Evolutionary conservation across 2,113 vertebrate species (phyloP).

Genomic region (Ciconia boyciana): DNA sequence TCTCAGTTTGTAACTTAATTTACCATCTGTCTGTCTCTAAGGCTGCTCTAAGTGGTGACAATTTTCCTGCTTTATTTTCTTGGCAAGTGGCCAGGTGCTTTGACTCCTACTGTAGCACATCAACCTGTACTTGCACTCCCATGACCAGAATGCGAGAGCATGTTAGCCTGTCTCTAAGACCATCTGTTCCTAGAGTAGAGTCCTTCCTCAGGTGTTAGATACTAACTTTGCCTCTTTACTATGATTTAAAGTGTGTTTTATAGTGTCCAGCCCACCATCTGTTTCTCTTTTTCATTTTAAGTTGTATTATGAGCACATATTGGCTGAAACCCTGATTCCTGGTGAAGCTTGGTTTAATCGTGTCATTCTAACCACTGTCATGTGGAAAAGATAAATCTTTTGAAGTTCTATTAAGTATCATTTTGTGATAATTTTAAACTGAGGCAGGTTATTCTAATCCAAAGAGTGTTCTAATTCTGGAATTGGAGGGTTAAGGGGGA

Average conservation of each 20-base stretch:
- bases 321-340: background rate
- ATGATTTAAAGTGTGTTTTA: background rate
- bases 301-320: background rate
- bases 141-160: constrained; percentile 6
- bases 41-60: constrained; percentile 4
- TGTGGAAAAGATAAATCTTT: background rate
- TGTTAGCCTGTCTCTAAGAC: constrained; percentile 54
- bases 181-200: constrained; percentile 44
- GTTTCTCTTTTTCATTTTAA: background rate
- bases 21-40: constrained; percentile 54
- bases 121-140: constrained; percentile 11
- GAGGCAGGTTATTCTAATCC: background rate
- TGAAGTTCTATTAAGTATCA: background rate
- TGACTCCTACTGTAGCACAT: constrained; percentile 37
- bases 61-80: constrained; percentile 54
- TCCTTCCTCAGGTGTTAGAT: constrained; percentile 20
- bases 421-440: background rate
- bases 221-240: background rate
- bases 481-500: background rate
- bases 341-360: background rate
- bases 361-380: background rate
- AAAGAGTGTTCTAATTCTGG: background rate
- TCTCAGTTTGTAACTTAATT: constrained; percentile 60
- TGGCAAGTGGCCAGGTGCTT: constrained; percentile 48
- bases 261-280: background rate